Base-by-base conservation (phyloP, 1,140 invertebrate species). In the Eumaeus atala region DNA sequence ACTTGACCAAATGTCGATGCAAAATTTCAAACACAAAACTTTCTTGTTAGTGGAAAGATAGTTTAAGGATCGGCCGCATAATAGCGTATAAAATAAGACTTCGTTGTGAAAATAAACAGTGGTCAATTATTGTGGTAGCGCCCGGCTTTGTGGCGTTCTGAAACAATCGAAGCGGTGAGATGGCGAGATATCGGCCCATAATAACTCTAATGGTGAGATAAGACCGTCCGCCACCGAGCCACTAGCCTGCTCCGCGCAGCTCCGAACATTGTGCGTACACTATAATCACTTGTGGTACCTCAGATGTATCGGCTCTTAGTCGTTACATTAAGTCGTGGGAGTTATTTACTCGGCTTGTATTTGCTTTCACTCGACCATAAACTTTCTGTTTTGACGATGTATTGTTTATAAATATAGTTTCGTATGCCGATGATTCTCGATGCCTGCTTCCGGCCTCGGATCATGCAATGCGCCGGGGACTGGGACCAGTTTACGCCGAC, bases 201-300 rank as follows among this genome's bases (percentile, higher is more conserved):
- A 84, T 84, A 86, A 83, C 75, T 84, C 80, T 83, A 86, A 82
- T 81, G 75, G 75, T 76, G 72, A 83, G 83, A 86, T 84, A 86
- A 86, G 78, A 61, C 69, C 73, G 66, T 76, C 75, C 73, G 66
- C 77, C 75, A 74, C 73, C 70, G 72, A 66, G 64, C 68, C 64
- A 61, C 73, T 69, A 69, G 52, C 57, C 51, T 67, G 63, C 66
- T 71, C 67, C 67, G 61, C 66, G 65, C 67, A n/a, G n/a, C n/a
- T n/a, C n/a, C n/a, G 56, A 64, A 74, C 65, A 64, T 48, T 57
- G 61, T 68, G 66, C 69, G 61, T 70, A 67, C 62, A 61, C 62
- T 61, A 51, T 61, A 62, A 67, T 65, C 67, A 74, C 68, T 74
- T 71, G 68, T 62, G 65, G 48, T 16, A 49, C 34, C 40, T 54